These are phyloP conservation scores for Venturia canescens DNA, from an alignment of 1,140 invertebrate species.

Conservation along the genomic window DNA sequence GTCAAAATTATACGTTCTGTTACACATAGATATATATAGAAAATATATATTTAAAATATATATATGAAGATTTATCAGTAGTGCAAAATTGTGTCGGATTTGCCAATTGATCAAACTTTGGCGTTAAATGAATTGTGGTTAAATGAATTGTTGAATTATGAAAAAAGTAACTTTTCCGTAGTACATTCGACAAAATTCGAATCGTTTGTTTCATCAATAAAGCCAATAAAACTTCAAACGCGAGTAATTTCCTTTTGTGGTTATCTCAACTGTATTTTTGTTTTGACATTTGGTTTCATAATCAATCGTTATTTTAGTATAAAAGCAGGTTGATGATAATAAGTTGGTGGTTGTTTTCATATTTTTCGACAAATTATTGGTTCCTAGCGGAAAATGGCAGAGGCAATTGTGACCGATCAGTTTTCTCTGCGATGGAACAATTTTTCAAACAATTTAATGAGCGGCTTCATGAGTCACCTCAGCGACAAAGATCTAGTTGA, in stretches of 20 bases:
- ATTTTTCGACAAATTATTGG: neutral
- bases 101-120: neutral
- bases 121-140: no score
- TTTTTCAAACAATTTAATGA: conserved; percentile 83
- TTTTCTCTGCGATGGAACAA: conserved; percentile 86
- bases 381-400: conserved; percentile 48
- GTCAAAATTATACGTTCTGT: neutral
- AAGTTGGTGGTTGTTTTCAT: neutral
- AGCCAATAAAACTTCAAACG: no score
- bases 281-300: no score
- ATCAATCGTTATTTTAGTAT: neutral
- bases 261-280: no score
- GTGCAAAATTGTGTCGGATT: neutral
- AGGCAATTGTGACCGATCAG: conserved; percentile 78
- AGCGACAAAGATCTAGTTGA: conserved; percentile 86
- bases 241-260: no score
- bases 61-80: neutral
- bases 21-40: neutral
- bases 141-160: no score
- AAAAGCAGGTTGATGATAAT: neutral
- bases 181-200: no score
- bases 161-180: no score
- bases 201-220: no score
- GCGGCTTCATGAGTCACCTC: conserved; percentile 83
- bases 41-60: no score